A percentile compares a stretch with the other conserved stretches of the same genome.
Conservation (phyloP, 1,140 invertebrate genomes). For the Galleria mellonella region DNA sequence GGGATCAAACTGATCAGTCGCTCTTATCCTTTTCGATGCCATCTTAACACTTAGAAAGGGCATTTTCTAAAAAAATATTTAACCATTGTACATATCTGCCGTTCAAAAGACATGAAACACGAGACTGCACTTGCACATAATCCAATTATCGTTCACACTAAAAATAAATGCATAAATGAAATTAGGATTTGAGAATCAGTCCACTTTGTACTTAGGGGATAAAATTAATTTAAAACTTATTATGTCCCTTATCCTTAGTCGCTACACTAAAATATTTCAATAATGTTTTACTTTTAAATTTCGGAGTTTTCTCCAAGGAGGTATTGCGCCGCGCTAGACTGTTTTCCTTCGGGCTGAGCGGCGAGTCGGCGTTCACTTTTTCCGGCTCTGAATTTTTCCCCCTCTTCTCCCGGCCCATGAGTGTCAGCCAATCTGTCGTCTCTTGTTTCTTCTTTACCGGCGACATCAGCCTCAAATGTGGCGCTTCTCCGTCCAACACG, state of each 20-base stretch:
- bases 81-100: no score
- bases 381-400: slow-evolving; percentile 39
- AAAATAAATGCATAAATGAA: background rate
- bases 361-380: slow-evolving; percentile 74
- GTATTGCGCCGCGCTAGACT: slow-evolving; percentile 64
- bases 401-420: slow-evolving; percentile 77
- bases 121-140: no score
- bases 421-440: slow-evolving; percentile 83
- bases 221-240: background rate
- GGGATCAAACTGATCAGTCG: no score
- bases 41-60: no score
- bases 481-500: slow-evolving; percentile 83
- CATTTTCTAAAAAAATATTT: no score
- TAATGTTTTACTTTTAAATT: slow-evolving; percentile 39
- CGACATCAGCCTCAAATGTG: slow-evolving; percentile 81
- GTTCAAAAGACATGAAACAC: no score
- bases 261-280: slow-evolving; percentile 49
- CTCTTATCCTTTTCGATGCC: no score
- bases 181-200: background rate
- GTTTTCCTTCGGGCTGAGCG: slow-evolving; percentile 76
- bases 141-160: background rate
- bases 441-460: slow-evolving; percentile 79
- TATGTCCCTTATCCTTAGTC: slow-evolving; percentile 19
- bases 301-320: slow-evolving; percentile 40
- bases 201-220: background rate